phyloP scores from a whole-genome alignment of 2,113 vertebrate genomes.

The Eleginops maclovinus region DNA sequence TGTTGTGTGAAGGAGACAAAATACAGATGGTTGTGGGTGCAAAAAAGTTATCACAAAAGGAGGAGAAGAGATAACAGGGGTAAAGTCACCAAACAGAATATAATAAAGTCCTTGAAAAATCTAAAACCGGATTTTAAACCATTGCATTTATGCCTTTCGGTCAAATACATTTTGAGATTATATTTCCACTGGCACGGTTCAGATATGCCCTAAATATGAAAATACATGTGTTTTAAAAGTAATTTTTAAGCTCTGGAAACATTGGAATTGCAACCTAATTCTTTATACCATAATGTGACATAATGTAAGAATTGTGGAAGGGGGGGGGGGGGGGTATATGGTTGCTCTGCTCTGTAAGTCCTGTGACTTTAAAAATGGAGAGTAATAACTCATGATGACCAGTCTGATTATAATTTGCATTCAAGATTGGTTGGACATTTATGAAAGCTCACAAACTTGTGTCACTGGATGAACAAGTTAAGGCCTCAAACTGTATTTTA shows the following conservation, averaged over 20 bases:
- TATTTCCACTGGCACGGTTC: no score
- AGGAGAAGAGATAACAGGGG: neutral
- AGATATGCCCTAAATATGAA: neutral
- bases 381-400: no score
- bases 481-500: neutral
- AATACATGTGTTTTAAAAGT: neutral
- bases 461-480: neutral
- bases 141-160: neutral
- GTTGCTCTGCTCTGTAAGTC: neutral
- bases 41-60: neutral
- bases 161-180: neutral
- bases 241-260: neutral
- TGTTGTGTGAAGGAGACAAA: constrained; percentile 3
- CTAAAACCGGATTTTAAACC: neutral
- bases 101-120: neutral
- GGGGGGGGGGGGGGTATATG: neutral
- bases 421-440: neutral
- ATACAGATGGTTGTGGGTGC: neutral
- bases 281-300: neutral
- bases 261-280: neutral
- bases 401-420: neutral
- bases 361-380: neutral
- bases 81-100: neutral
- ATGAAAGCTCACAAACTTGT: neutral
- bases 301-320: neutral